These are phyloP conservation scores for Orthonevra nobilis DNA, from an alignment of 2,888 invertebrate species.

Conservation along the genomic window DNA sequence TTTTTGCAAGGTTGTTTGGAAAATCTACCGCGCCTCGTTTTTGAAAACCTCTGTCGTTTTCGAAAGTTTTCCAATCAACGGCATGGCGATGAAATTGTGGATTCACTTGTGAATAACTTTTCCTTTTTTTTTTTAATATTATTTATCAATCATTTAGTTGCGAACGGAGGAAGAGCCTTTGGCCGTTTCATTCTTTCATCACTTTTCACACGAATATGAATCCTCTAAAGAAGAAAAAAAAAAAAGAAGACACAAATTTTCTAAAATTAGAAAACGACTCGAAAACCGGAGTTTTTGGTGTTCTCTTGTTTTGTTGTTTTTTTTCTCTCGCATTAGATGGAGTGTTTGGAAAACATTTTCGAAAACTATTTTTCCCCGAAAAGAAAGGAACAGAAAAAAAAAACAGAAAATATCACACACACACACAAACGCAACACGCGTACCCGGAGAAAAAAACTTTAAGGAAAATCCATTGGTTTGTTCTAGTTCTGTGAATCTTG, in stretches of 20 bases:
- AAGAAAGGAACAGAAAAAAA: constrained; percentile 31
- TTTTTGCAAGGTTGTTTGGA: constrained; percentile 39
- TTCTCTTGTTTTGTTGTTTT: too few relatives aligned
- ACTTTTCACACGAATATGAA: constrained; percentile 2
- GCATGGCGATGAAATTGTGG: constrained; percentile 19
- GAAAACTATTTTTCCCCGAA: constrained; percentile 24
- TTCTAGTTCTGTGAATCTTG: constrained; percentile 52
- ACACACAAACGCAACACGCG: constrained; percentile 59
- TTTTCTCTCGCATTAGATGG: constrained; percentile 2
- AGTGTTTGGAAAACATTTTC: constrained; percentile 25
- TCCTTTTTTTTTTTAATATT: too few relatives aligned
- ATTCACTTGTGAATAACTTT: too few relatives aligned
- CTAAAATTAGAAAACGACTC: constrained; percentile 30
- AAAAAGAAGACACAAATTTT: constrained; percentile 12
- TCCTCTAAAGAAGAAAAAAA: neutral
- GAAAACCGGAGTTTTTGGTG: neutral
- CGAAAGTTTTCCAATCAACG: constrained; percentile 36
- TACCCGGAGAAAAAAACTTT: constrained; percentile 36
- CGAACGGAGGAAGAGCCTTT: constrained; percentile 22
- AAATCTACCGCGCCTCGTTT: constrained; percentile 23
- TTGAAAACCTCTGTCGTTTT: constrained; percentile 16
- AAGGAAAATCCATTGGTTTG: constrained; percentile 58
- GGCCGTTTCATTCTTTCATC: constrained; percentile 52
- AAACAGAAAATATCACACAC: too few relatives aligned
- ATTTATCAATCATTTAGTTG: constrained; percentile 17